These are phyloP conservation scores for Todus mexicanus DNA, from an alignment of 2,797 vertebrate genomes.

Conservation along the genomic window DNA sequence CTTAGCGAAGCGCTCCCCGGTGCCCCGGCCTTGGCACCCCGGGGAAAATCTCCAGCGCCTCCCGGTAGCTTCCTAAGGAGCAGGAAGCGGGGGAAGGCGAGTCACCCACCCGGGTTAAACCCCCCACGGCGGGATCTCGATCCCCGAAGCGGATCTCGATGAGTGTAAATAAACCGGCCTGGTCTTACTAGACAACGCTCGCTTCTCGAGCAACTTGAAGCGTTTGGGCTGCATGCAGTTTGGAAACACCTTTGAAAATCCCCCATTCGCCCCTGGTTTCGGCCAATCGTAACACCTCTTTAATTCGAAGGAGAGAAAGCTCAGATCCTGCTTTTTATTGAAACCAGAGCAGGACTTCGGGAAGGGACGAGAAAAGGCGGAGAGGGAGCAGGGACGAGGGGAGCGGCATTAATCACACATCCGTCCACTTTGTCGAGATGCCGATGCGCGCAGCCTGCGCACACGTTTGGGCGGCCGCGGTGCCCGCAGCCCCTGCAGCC, in stretches of 20 bases:
- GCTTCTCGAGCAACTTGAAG: neutral
- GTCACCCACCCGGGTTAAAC: neutral
- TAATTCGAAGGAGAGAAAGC: neutral
- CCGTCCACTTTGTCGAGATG: neutral
- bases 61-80: neutral
- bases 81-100: neutral
- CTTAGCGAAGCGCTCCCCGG: neutral
- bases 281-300: neutral
- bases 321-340: slow-evolving; percentile 14
- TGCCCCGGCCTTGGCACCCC: neutral
- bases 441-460: neutral
- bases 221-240: neutral
- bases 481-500: neutral
- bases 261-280: slow-evolving; percentile 2
- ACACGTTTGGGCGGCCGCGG: neutral
- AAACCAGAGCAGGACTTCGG: neutral
- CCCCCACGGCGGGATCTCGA: neutral
- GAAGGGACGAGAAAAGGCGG: neutral
- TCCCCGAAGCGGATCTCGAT: neutral
- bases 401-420: neutral
- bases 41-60: neutral
- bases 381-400: neutral
- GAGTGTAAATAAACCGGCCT: neutral
- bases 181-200: slow-evolving; percentile 2
- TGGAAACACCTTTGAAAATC: slow-evolving; percentile 1